phyloP scores from a whole-genome alignment of 2,797 vertebrate species.

The Morelia viridis region DNA sequence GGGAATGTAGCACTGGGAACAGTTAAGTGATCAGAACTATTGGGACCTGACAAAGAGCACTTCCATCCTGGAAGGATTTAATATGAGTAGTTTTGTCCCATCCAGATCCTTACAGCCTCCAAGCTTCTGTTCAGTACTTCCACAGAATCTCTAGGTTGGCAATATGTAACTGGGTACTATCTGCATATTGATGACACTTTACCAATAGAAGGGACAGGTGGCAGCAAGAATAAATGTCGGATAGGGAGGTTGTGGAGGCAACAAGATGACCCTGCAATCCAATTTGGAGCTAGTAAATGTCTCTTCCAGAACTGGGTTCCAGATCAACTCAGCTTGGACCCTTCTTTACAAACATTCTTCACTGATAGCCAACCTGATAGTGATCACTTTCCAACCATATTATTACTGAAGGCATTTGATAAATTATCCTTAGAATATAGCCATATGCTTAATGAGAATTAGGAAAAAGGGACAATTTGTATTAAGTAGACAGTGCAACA shows the following conservation, averaged over 20 bases:
- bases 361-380: neutral
- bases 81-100: neutral
- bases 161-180: neutral
- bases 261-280: neutral
- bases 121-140: neutral
- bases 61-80: neutral
- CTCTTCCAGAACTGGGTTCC: neutral
- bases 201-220: neutral
- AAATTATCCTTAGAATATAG: too few species aligned
- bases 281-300: neutral
- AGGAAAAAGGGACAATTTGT: too few species aligned
- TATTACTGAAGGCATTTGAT: neutral
- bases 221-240: neutral
- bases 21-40: neutral
- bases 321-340: neutral
- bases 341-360: neutral
- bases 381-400: neutral
- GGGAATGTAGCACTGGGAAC: neutral
- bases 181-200: neutral
- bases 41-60: neutral
- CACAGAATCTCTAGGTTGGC: neutral
- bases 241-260: neutral
- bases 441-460: too few species aligned
- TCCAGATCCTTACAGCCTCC: neutral
- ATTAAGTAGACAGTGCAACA: too few species aligned